Evolutionary conservation across 2,888 invertebrate species (phyloP), one percentile per base, ranked within the genome.

Genomic region (Cenopis cana): DNA sequence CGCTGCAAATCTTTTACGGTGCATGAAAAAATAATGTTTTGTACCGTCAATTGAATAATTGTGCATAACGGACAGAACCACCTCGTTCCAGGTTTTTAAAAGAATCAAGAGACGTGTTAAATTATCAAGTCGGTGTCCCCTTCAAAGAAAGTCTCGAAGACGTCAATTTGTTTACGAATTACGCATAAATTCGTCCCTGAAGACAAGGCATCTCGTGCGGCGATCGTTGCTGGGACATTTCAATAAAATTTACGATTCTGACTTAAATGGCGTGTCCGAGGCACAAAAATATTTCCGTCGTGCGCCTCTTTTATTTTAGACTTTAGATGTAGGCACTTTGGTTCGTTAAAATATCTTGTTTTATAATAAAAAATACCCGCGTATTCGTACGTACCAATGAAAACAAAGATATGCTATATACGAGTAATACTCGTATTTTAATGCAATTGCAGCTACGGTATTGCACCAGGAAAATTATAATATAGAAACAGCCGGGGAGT

Each of bases 191-290:
- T 91, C 93, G 90, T 93, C 90, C 89, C 89, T 82, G 83, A 87
- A 89, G 91, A 91, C 90, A 89, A 90, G 90, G 86, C 89, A 91
- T 92, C 91, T 92, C 90, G 88, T 86, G 86, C 90, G 86, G 89
- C 89, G 91, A 93, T 93, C 91, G 89, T 85, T 89, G 90, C 89
- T 88, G 89, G 89, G 91, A 92, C 93, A 90, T 92, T 93, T 93
- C 92, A 93, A 93, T 93, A 93, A 93, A 93, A 93, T 93, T 93
- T 93, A 93, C 93, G 93, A 91, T 92, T 90, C 86, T 90, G 91
- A 91, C 93, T 93, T 89, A 91, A 93, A 91, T 91, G 89, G 90
- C 89, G 88, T 89, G 89, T 89, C 85, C 88, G 85, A 88, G 88
- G 88, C 87, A 90, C 88, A 90, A 90, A 90, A 92, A 91, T 88